phyloP scores from a whole-genome alignment of 2,113 vertebrate genomes.

The Emydocephalus ijimae region DNA sequence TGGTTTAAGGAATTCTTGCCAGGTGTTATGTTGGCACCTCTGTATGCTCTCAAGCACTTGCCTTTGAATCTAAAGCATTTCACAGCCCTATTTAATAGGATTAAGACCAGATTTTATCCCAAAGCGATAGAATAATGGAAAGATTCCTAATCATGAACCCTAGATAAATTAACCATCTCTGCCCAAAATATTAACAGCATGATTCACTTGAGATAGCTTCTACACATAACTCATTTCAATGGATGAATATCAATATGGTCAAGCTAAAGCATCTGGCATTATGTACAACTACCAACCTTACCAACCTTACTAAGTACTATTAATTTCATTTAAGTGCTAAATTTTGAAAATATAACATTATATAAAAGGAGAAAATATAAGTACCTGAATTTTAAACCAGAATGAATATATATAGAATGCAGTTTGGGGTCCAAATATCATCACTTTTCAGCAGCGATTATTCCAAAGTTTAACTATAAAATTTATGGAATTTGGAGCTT shows the following conservation, averaged over 20 bases:
- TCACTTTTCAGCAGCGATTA: background rate
- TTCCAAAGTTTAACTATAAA: background rate
- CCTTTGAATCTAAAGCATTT: background rate
- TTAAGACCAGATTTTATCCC: background rate
- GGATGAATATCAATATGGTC: background rate
- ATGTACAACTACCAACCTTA: background rate
- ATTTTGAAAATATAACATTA: background rate
- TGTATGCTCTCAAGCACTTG: background rate
- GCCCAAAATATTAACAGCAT: background rate
- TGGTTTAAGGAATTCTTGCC: background rate
- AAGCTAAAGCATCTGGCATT: background rate
- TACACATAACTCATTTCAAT: background rate
- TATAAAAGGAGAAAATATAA: background rate
- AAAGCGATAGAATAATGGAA: constrained; percentile 13
- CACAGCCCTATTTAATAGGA: background rate
- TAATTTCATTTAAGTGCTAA: background rate
- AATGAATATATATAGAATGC: background rate
- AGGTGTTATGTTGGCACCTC: background rate
- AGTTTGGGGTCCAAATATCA: background rate
- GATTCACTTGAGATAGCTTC: background rate
- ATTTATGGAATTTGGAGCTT: background rate
- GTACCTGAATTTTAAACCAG: background rate
- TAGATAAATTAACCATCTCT: background rate
- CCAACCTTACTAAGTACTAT: background rate
- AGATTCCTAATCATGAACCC: fast-evolving